Conservation (phyloP, 2,113 vertebrate genomes). For the Bubalus kerabau region DNA sequence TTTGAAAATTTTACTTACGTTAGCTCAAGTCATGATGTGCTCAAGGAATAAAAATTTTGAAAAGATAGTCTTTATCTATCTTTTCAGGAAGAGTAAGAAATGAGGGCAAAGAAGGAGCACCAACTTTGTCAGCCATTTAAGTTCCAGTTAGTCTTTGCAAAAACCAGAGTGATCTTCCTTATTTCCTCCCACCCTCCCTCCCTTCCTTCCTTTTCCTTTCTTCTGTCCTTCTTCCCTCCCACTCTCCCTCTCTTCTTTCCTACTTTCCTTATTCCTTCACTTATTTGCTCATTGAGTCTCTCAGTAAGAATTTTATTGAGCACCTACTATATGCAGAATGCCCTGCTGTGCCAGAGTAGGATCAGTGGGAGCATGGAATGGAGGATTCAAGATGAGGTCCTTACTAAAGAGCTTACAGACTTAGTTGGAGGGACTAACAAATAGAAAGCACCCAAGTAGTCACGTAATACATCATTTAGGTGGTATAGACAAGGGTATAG, state of each 20-base stretch:
- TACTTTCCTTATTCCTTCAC: not conserved
- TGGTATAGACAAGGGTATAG: not conserved
- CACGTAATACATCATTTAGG: not conserved
- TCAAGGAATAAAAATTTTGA: not conserved
- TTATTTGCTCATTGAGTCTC: not conserved
- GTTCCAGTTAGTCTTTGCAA: not conserved
- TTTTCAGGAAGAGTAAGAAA: not conserved
- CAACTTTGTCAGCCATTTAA: not conserved
- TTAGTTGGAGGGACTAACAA: not conserved
- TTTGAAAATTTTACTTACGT: not conserved
- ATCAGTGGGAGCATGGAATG: not conserved
- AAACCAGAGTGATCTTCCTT: not conserved
- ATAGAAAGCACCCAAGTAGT: not conserved
- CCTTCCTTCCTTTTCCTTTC: accelerated
- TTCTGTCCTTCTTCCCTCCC: accelerated
- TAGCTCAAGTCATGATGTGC: not conserved
- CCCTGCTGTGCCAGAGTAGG: not conserved
- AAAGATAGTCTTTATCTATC: not conserved
- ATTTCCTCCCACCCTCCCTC: accelerated
- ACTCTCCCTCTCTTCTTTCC: accelerated
- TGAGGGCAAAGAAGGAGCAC: not conserved
- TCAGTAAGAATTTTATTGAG: not conserved
- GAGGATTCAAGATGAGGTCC: not conserved
- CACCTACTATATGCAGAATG: not conserved
- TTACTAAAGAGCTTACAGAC: not conserved